Base-by-base conservation (phyloP, 53 echinoderm and acorn worm species). In the Echinometra lucunter region DNA sequence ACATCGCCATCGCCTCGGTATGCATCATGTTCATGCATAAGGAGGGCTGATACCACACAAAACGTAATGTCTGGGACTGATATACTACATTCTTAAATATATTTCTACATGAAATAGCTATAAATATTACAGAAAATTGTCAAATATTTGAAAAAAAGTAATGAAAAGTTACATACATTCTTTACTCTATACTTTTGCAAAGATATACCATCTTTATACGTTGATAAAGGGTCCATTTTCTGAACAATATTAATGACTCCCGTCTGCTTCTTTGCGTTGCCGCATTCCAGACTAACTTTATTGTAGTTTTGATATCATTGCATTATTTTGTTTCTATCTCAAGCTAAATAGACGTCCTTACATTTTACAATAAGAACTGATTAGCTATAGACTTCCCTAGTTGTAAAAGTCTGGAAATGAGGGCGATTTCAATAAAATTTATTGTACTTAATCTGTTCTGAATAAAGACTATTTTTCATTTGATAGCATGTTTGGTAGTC, bases 131-230 rank as follows among this genome's bases (percentile, higher is more conserved):
- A 78, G 7, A 40, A 2, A 4, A 78, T 78, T 38, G 19, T 42
- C 23, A 78, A 40, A 85, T n/a, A 81, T 47, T 85, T 27, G 28
- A n/a, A 47, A n/a, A 27, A 49, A 82, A 35, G 7, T 35, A 56
- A 13, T 56, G 8, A 42, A 44, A 85, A 27, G 1, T n/a, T 85
- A 85, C 85, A 47, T 85, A 85, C 85, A 49, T 85, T 85, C 85
- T 85, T 85, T 13, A 85, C 85, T 85, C 85, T 85, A 49, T 85
- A 85, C 28, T 85, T 21, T 13, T 85, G 12, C 49, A 85, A n/a
- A n/a, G 85, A 85, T 10, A 28, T 9, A 12, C n/a, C 30, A 47
- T 30, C 30, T 49, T 49, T n/a, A 85, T 47, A 49, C 2, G 45
- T 19, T 49, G 85, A 85, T 27, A 28, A 47, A 85, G 49, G 19